These are phyloP conservation scores for Chaenodraco wilsoni DNA, from an alignment of 2,797 vertebrate species.

Conservation along the genomic window DNA sequence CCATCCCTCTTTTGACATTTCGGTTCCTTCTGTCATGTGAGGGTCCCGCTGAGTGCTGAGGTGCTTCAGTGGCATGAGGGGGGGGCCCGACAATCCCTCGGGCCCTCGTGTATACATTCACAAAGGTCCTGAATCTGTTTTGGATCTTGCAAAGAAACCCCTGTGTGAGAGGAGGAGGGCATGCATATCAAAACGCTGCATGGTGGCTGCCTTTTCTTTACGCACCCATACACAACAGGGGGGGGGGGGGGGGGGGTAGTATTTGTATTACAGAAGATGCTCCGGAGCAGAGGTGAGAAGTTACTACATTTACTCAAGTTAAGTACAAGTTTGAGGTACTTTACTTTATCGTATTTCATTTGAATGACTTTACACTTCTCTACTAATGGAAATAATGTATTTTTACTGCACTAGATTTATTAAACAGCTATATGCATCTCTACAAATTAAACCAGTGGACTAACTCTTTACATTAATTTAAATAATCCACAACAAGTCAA, in stretches of 20 bases:
- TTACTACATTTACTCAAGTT: no score
- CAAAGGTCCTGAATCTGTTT: conserved; percentile 64
- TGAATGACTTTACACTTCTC: background rate
- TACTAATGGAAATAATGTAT: background rate
- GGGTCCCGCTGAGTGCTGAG: conserved; percentile 71
- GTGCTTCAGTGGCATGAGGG: conserved; percentile 58
- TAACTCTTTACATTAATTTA: no score
- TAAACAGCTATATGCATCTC: no score
- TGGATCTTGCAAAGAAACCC: conserved; percentile 41
- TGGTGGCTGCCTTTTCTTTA: conserved; percentile 13
- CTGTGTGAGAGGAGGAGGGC: conserved; percentile 8
- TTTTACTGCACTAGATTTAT: no score
- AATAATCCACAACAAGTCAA: no score
- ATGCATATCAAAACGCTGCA: conserved; percentile 32
- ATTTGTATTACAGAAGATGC: conserved; percentile 22
- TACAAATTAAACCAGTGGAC: no score
- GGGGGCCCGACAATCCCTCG: conserved; percentile 39
- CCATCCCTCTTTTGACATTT: conserved; percentile 77
- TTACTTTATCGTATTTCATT: no score
- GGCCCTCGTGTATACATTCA: conserved; percentile 54
- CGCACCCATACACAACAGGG: conserved; percentile 13
- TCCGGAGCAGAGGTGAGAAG: no score
- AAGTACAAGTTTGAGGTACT: no score
- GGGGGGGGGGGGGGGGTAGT: conserved; percentile 14
- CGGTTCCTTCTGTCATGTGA: conserved; percentile 74